These are phyloP conservation scores for Oenanthe oenanthe DNA, from an alignment of 2,113 vertebrate species.

Conservation along the genomic window DNA sequence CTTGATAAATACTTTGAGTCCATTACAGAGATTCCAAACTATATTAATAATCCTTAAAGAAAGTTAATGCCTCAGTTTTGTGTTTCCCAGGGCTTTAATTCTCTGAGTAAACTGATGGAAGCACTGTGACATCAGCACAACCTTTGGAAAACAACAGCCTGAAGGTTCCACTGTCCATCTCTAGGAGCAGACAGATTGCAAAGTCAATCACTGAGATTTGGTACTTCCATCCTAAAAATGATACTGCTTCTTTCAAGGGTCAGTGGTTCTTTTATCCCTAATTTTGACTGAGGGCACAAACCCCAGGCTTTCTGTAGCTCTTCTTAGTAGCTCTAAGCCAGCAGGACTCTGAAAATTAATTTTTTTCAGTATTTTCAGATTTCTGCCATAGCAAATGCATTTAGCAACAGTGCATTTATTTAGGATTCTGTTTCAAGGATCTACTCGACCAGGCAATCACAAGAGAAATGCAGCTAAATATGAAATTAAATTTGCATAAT, in stretches of 20 bases:
- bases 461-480: not conserved
- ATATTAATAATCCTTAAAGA: not conserved
- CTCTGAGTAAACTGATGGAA: not conserved
- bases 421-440: not conserved
- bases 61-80: not conserved
- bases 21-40: not conserved
- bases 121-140: not conserved
- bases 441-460: not conserved
- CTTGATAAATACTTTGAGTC: not conserved
- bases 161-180: not conserved
- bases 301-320: not conserved
- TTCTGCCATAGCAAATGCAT: not conserved
- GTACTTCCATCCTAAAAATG: not conserved
- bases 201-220: not conserved
- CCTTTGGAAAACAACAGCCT: not conserved
- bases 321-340: not conserved
- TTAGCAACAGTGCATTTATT: not conserved
- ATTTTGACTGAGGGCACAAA: not conserved
- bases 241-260: not conserved
- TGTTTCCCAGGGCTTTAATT: not conserved
- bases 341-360: not conserved
- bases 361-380: not conserved
- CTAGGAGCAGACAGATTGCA: not conserved
- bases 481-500: not conserved
- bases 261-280: not conserved